phyloP scores from a whole-genome alignment of 1,140 invertebrate genomes.

The Atopsyche davidsoni region DNA sequence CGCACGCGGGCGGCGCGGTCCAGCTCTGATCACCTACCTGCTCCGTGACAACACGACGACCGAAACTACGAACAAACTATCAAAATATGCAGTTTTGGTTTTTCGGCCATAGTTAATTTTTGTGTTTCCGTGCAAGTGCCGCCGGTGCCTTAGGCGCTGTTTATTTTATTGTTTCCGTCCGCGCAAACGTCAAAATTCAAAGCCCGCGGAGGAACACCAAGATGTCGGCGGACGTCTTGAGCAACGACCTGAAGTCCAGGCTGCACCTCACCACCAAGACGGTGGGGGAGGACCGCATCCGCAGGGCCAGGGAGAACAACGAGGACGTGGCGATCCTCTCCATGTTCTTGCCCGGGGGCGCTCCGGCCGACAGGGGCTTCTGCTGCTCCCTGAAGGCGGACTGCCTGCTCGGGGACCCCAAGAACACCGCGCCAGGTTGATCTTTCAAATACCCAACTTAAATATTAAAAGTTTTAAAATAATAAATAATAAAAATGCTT shows the following conservation, averaged over 20 bases:
- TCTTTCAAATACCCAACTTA: conserved; percentile 5
- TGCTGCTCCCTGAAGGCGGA: conserved; percentile 65
- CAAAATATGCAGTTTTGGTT: conserved; percentile 1
- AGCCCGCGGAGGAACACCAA: conserved; percentile 25
- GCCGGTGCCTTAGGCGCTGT: background rate
- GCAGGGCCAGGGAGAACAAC: conserved; percentile 68
- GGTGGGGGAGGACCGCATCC: conserved; percentile 67
- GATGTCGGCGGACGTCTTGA: conserved; percentile 70
- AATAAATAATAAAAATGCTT: too few relatives aligned
- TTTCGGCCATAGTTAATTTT: too few relatives aligned
- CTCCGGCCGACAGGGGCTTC: conserved; percentile 60
- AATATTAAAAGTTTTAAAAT: background rate
- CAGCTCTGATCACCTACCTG: background rate
- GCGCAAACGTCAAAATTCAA: conserved; percentile 16
- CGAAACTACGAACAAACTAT: background rate
- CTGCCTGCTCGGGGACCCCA: conserved; percentile 70
- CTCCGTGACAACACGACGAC: background rate
- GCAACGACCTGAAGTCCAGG: conserved; percentile 66
- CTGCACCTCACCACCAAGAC: conserved; percentile 68
- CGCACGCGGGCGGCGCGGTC: background rate
- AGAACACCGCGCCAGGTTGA: conserved; percentile 69
- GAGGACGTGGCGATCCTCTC: conserved; percentile 80
- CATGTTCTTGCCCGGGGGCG: conserved; percentile 68
- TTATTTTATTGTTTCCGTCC: too few relatives aligned
- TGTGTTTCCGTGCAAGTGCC: background rate